Conservation (phyloP, 2,113 vertebrate genomes). For the Aythya baeri region DNA sequence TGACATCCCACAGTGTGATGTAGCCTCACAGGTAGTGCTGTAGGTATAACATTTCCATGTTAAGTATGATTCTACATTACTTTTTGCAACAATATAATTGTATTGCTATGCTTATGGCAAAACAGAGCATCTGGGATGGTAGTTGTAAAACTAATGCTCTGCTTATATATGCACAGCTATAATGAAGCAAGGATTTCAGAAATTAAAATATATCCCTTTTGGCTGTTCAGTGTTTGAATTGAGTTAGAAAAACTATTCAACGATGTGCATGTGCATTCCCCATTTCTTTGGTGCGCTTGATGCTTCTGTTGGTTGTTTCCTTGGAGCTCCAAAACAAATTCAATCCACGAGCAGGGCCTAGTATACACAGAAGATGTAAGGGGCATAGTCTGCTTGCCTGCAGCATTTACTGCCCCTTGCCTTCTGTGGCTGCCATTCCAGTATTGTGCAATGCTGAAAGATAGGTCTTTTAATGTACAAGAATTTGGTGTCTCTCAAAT, state of each 20-base stretch:
- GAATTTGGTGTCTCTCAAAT: not conserved
- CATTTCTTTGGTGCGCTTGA: not conserved
- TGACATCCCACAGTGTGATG: fast-evolving
- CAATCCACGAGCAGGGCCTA: fast-evolving
- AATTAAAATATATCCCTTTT: not conserved
- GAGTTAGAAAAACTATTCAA: not conserved
- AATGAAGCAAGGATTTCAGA: not conserved
- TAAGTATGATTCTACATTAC: not conserved
- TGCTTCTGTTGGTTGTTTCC: not conserved
- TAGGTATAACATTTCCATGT: not conserved
- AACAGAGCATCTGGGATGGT: not conserved
- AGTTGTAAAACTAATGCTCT: not conserved
- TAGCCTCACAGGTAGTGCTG: not conserved
- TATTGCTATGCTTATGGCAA: not conserved
- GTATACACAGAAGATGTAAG: fast-evolving
- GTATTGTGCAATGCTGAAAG: not conserved
- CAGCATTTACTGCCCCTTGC: fast-evolving
- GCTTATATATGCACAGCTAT: fast-evolving
- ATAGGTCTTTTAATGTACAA: fast-evolving
- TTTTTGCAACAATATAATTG: not conserved
- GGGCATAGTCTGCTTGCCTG: not conserved
- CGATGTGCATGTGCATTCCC: fast-evolving
- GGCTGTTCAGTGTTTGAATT: not conserved
- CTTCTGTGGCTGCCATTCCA: not conserved
- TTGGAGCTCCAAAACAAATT: not conserved